Evolutionary conservation across 2,113 vertebrate genomes (phyloP).

Genomic region (Myiozetetes cayanensis): DNA sequence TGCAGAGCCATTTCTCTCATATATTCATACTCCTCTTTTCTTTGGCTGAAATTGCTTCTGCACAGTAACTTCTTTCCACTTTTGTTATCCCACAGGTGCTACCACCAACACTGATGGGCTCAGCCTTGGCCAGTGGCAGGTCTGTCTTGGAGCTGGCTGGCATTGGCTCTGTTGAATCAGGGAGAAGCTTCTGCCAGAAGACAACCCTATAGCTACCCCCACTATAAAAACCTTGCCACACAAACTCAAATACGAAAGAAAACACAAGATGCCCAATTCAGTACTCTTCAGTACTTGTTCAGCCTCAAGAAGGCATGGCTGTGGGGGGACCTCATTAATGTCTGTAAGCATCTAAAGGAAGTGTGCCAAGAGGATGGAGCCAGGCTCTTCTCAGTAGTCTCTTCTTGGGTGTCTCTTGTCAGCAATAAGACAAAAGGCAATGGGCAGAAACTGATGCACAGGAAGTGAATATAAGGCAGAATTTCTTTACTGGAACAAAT

Average conservation of each 20-base stretch:
- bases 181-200: background rate
- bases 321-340: background rate
- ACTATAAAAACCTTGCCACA: background rate
- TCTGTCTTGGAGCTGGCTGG: background rate
- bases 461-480: background rate
- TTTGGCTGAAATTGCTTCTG: background rate
- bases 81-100: fast-evolving
- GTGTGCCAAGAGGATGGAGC: background rate
- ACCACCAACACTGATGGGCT: background rate
- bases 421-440: background rate
- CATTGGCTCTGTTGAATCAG: background rate
- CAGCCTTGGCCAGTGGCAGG: background rate
- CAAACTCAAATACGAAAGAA: background rate
- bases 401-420: too few relatives aligned
- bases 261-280: background rate
- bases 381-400: background rate
- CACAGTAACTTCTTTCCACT: background rate
- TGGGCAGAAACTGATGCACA: background rate
- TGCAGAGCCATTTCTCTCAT: background rate
- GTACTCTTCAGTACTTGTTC: background rate
- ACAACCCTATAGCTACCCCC: background rate
- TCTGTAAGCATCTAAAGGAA: background rate
- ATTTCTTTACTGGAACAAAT: background rate
- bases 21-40: background rate
- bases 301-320: background rate